Conservation (phyloP, 2,113 vertebrate species). For the Solea senegalensis region DNA sequence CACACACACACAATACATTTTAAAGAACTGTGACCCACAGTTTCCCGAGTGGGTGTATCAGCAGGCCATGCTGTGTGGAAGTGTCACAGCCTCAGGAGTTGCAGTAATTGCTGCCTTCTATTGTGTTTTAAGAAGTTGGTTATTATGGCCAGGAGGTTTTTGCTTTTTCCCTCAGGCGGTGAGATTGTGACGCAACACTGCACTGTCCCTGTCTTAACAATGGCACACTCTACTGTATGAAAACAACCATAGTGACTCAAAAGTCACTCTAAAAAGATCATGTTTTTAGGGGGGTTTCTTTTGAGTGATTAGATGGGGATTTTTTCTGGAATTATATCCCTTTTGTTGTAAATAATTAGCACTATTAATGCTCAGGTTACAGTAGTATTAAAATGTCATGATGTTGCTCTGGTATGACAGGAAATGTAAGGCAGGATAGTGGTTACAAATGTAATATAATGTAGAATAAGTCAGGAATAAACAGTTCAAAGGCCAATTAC, state of each 20-base stretch:
- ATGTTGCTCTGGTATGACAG: too few species aligned
- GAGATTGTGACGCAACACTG: background rate
- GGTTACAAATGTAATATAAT: background rate
- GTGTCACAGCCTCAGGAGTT: background rate
- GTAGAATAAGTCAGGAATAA: too few species aligned
- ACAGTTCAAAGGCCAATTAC: too few species aligned
- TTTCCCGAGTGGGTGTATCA: conserved; percentile 25
- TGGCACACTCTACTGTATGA: background rate
- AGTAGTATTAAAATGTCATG: too few species aligned
- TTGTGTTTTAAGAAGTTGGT: background rate
- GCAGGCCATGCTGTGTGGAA: background rate
- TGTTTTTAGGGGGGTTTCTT: background rate
- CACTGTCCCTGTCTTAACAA: background rate
- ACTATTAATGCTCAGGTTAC: too few species aligned
- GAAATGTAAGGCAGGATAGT: background rate
- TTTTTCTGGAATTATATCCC: background rate
- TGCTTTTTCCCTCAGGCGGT: background rate
- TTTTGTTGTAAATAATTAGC: too few species aligned
- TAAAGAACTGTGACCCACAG: background rate
- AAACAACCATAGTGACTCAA: background rate
- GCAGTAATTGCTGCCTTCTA: background rate
- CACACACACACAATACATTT: background rate
- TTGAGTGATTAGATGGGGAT: background rate
- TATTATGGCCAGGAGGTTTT: background rate
- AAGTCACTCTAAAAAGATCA: too few species aligned